Conservation (phyloP, 1,140 invertebrate species). For the Plutomurus gul region DNA sequence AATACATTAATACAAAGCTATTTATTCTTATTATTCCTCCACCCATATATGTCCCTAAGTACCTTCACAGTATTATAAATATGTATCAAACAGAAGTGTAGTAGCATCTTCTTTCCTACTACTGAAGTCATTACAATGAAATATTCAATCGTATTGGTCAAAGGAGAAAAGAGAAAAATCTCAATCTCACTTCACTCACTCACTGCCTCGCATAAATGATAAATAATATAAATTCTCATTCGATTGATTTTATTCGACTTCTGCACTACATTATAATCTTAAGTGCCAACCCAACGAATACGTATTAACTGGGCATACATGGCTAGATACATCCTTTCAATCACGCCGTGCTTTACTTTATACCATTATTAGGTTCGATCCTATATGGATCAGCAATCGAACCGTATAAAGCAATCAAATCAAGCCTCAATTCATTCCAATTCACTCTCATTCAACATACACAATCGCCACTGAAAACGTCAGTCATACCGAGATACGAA, state of each 20-base stretch:
- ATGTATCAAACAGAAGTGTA: too few species aligned
- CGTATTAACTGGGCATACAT: background rate
- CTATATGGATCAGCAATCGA: conserved; percentile 3
- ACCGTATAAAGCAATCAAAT: conserved; percentile 37
- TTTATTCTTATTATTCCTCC: too few species aligned
- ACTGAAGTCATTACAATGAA: too few species aligned
- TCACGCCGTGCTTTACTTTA: conserved; percentile 1
- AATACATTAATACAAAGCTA: background rate
- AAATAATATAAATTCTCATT: background rate
- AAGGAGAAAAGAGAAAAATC: background rate
- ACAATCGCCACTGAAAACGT: too few species aligned
- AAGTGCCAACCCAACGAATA: background rate
- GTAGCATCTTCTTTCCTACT: too few species aligned
- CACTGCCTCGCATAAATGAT: background rate
- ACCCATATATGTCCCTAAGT: too few species aligned
- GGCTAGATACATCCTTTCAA: background rate
- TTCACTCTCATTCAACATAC: conserved; percentile 22
- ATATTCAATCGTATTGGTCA: too few species aligned
- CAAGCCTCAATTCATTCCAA: conserved; percentile 32
- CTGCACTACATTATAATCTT: background rate
- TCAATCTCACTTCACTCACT: background rate
- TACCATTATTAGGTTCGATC: too few species aligned
- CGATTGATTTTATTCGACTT: background rate
- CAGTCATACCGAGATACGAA: too few species aligned
- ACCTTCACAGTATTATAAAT: too few species aligned